phyloP scores from a whole-genome alignment of 2,797 vertebrate species.

The Tauraco hartlaubi region DNA sequence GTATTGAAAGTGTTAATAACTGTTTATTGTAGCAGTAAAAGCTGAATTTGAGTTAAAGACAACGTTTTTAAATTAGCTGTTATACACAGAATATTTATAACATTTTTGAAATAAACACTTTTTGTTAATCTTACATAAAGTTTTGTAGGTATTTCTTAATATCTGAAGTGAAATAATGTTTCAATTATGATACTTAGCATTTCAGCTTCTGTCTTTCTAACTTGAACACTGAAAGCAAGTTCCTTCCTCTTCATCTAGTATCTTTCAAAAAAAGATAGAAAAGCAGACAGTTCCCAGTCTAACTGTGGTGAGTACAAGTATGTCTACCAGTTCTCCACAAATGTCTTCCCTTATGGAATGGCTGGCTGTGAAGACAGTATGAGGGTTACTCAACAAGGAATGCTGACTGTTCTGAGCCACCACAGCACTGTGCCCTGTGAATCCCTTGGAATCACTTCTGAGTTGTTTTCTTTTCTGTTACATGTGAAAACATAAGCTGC shows the following conservation, averaged over 20 bases:
- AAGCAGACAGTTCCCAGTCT: background rate
- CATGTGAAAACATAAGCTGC: background rate
- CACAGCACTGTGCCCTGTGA: background rate
- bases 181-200: background rate
- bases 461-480: background rate
- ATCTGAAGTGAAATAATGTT: background rate
- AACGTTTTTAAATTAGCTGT: background rate
- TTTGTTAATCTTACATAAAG: background rate
- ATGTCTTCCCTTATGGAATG: background rate
- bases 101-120: slow-evolving; percentile 16
- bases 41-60: background rate
- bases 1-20: background rate
- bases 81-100: background rate
- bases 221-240: background rate
- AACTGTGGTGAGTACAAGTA: background rate
- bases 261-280: background rate
- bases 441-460: background rate
- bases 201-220: background rate
- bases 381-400: background rate
- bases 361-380: background rate
- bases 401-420: background rate
- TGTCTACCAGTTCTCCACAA: background rate
- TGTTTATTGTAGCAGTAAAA: background rate
- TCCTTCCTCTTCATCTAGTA: background rate
- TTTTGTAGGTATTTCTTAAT: background rate